Evolutionary conservation across 1,140 invertebrate species (phyloP).

Genomic region (Zophobas morio): DNA sequence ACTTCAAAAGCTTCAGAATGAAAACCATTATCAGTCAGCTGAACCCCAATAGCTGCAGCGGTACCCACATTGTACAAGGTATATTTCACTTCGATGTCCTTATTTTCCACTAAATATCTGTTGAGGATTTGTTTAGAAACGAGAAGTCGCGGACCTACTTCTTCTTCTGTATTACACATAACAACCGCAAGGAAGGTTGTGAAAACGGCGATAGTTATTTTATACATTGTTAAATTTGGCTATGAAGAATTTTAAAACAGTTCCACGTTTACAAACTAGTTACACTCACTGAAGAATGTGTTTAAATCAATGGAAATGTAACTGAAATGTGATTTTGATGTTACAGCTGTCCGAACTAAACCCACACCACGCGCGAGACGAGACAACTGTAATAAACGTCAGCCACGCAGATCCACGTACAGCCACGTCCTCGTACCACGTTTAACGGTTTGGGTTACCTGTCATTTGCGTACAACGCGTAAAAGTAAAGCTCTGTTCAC

Average conservation of each 20-base stretch:
- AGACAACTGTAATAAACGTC: too few species aligned
- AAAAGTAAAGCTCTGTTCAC: too few species aligned
- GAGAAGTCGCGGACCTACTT: constrained; percentile 80
- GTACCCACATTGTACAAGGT: constrained; percentile 88
- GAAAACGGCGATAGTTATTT: constrained; percentile 25
- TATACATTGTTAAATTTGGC: constrained; percentile 19
- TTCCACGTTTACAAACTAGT: too few species aligned
- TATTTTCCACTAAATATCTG: constrained; percentile 97
- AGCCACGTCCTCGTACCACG: too few species aligned
- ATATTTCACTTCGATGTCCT: constrained; percentile 96
- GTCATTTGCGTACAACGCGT: too few species aligned
- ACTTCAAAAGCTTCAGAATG: constrained; percentile 90
- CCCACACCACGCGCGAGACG: too few species aligned
- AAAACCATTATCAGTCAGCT: constrained; percentile 91
- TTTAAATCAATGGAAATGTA: too few species aligned
- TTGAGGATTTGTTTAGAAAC: constrained; percentile 95
- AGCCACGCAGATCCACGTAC: too few species aligned
- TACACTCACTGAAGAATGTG: too few species aligned
- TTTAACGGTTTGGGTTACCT: too few species aligned
- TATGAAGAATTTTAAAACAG: neutral
- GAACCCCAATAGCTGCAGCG: constrained; percentile 90
- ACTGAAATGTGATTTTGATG: too few species aligned
- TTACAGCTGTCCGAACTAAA: too few species aligned
- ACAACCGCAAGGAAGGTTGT: neutral
- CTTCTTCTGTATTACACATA: constrained; percentile 72